These are phyloP conservation scores for Luscinia luscinia DNA, from an alignment of 2,797 vertebrate species.

Conservation along the genomic window DNA sequence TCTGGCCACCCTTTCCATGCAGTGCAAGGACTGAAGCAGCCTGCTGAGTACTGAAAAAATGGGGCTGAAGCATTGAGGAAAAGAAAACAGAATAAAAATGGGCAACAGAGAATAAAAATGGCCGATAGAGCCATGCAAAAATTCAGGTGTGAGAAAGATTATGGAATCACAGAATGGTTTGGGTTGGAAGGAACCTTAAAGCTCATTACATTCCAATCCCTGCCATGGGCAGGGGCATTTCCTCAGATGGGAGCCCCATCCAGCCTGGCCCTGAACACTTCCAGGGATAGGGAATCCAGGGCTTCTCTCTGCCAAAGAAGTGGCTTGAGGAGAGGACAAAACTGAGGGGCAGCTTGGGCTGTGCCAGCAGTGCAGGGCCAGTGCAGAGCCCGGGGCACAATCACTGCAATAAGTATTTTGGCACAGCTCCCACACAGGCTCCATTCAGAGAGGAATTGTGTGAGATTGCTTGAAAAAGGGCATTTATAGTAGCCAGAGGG, in stretches of 20 bases:
- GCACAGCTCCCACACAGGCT: not conserved
- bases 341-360: not conserved
- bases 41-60: not conserved
- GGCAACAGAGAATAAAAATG: not conserved
- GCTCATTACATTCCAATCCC: not conserved
- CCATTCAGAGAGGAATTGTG: not conserved
- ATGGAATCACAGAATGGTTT: not conserved
- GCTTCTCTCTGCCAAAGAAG: not conserved
- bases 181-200: not conserved
- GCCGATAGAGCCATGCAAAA: accelerated
- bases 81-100: not conserved
- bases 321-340: not conserved
- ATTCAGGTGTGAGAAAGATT: not conserved
- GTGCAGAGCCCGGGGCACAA: not conserved
- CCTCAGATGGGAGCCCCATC: too few species aligned
- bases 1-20: not conserved
- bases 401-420: not conserved
- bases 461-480: not conserved
- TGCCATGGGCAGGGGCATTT: not conserved
- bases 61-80: accelerated
- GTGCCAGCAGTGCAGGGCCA: not conserved
- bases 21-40: not conserved
- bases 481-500: not conserved
- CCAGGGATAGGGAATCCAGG: not conserved
- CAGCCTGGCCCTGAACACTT: not conserved